A percentile compares a stretch with the other conserved stretches of the same genome.
phyloP scores from a whole-genome alignment of 2,888 invertebrate genomes.

The Drosophila pegasa region DNA sequence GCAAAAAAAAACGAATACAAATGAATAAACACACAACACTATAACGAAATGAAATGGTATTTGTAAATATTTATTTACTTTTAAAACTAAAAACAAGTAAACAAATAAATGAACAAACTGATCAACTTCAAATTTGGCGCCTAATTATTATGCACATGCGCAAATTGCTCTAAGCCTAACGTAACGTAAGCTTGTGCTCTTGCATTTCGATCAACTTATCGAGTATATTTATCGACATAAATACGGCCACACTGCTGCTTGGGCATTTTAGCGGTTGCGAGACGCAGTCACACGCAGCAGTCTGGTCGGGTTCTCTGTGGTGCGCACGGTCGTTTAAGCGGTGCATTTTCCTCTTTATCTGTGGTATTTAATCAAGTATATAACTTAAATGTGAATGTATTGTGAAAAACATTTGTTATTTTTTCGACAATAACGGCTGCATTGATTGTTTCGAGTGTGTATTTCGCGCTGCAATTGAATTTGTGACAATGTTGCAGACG shows the following conservation, averaged over 20 bases:
- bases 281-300: constrained; percentile 40
- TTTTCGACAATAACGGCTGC: background rate
- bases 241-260: constrained; percentile 10
- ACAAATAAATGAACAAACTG: background rate
- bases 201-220: constrained; percentile 5
- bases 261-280: constrained; percentile 20
- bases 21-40: constrained; percentile 49
- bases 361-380: constrained; percentile 38
- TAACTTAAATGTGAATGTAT: constrained; percentile 29
- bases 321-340: constrained; percentile 42
- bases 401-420: constrained; percentile 13
- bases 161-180: background rate
- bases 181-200: background rate
- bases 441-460: background rate
- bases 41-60: constrained; percentile 15
- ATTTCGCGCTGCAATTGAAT: background rate
- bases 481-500: background rate
- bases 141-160: background rate
- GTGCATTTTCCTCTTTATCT: constrained; percentile 42
- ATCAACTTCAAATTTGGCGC: constrained; percentile 26
- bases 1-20: constrained; percentile 36
- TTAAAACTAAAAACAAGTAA: background rate
- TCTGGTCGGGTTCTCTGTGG: constrained; percentile 51
- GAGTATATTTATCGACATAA: background rate
- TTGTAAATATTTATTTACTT: background rate